These are phyloP conservation scores for Sphecodes monilicornis DNA, from an alignment of 2,888 invertebrate species.

Conservation along the genomic window DNA sequence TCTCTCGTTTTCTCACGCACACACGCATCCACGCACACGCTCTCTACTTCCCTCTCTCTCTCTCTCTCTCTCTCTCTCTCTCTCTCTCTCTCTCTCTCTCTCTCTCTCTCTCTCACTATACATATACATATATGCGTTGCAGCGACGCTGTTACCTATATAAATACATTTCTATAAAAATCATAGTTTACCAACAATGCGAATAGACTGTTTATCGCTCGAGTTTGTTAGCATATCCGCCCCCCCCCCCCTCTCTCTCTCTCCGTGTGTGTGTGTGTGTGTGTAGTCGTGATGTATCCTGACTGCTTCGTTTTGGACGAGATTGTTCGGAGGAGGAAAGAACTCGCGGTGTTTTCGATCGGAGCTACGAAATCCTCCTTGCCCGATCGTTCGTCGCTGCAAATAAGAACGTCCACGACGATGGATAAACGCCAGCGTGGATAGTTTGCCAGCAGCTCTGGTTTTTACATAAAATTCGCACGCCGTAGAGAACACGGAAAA, in stretches of 20 bases:
- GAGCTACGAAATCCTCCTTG: background rate
- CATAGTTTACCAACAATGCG: slow-evolving; percentile 51
- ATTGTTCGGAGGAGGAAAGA: background rate
- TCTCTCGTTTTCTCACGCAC: slow-evolving; percentile 3
- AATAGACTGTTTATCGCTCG: slow-evolving; percentile 36
- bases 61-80: background rate
- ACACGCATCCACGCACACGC: background rate
- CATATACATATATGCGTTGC: slow-evolving; percentile 35
- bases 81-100: background rate
- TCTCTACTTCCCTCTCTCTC: background rate
- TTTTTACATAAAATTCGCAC: background rate
- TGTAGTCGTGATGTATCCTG: no score
- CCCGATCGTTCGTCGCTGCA: background rate
- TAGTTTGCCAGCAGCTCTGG: background rate
- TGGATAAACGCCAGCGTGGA: background rate
- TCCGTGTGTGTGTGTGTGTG: no score
- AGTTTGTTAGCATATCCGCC: background rate
- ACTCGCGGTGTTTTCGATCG: background rate
- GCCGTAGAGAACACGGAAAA: background rate
- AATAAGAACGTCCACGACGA: background rate
- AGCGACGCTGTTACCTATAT: slow-evolving; percentile 57
- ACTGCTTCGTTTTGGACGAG: background rate
- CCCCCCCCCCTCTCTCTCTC: background rate
- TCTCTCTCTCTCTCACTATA: slow-evolving; percentile 2
- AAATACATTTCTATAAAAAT: slow-evolving; percentile 61